These are phyloP conservation scores for Crocidura indochinensis DNA, from an alignment of 2,797 vertebrate genomes.

Conservation along the genomic window DNA sequence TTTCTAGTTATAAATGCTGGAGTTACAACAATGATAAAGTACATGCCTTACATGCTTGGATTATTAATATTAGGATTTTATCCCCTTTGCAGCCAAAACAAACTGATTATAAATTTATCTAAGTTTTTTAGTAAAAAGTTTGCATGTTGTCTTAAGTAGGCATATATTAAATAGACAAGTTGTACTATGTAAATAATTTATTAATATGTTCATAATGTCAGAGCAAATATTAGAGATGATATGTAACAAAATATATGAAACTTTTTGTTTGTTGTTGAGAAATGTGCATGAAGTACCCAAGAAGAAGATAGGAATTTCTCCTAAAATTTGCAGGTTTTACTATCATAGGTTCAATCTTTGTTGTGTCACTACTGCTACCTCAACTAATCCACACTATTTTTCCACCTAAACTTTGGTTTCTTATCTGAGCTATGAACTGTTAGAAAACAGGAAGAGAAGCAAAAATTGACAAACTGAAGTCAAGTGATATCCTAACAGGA, in stretches of 20 bases:
- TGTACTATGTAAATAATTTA: neutral
- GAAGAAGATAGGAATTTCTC: conserved; percentile 11
- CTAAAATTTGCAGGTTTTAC: conserved; percentile 18
- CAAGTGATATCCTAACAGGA: conserved; percentile 69
- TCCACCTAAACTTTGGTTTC: conserved; percentile 59
- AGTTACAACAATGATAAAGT: neutral
- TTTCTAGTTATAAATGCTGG: neutral
- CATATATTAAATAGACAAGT: neutral
- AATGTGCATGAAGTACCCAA: neutral
- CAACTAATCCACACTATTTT: conserved; percentile 72
- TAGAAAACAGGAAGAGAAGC: conserved; percentile 51
- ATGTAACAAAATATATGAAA: neutral
- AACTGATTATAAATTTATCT: too few relatives aligned
- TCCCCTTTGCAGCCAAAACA: too few relatives aligned
- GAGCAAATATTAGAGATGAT: neutral
- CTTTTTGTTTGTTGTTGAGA: neutral
- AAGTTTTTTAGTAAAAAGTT: neutral
- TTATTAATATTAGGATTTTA: too few relatives aligned
- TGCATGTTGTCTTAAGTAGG: conserved; percentile 18
- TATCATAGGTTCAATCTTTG: conserved; percentile 43
- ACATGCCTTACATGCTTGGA: too few relatives aligned
- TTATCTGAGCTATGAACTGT: conserved; percentile 71
- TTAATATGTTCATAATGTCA: conserved; percentile 4
- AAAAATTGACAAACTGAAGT: conserved; percentile 61
- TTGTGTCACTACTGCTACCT: conserved; percentile 37